These are phyloP conservation scores for Drosophila falleni DNA, from an alignment of 2,888 invertebrate genomes.

Conservation along the genomic window DNA sequence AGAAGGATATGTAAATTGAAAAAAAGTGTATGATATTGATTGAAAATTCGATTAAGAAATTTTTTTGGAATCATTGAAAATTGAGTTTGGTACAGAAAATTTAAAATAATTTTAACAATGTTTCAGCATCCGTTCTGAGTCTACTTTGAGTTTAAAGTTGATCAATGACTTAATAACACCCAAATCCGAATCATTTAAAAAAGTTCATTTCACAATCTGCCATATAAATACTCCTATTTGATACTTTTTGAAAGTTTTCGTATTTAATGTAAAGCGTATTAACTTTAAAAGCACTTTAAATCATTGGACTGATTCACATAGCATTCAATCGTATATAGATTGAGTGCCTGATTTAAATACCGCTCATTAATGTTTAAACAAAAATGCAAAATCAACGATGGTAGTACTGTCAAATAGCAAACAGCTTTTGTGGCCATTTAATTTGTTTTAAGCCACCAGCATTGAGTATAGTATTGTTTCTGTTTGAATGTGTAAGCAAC, in stretches of 20 bases:
- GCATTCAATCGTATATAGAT: constrained; percentile 11
- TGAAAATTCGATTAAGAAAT: background rate
- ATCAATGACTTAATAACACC: background rate
- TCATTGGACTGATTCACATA: constrained; percentile 3
- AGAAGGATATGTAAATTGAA: no score
- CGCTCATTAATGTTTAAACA: constrained; percentile 31
- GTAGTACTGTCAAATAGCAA: constrained; percentile 54
- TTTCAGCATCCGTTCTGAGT: background rate
- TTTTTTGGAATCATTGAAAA: no score
- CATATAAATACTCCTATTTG: background rate
- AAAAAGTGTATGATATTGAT: no score
- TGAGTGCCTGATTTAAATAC: constrained; percentile 24
- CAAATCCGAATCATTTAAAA: background rate
- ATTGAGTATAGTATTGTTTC: constrained; percentile 34
- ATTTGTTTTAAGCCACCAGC: constrained; percentile 55
- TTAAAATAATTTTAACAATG: background rate
- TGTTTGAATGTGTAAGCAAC: constrained; percentile 15
- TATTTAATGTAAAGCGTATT: constrained; percentile 3
- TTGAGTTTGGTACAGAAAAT: background rate
- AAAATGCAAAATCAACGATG: constrained; percentile 45
- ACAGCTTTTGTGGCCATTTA: constrained; percentile 60
- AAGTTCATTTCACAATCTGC: background rate
- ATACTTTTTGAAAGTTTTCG: background rate
- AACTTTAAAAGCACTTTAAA: constrained; percentile 14
- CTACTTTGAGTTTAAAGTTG: background rate